Percentiles rank a stretch among this genome's conserved stretches.
Conservation (phyloP, 23 tunicate species). For the Trididemnum clinides region DNA sequence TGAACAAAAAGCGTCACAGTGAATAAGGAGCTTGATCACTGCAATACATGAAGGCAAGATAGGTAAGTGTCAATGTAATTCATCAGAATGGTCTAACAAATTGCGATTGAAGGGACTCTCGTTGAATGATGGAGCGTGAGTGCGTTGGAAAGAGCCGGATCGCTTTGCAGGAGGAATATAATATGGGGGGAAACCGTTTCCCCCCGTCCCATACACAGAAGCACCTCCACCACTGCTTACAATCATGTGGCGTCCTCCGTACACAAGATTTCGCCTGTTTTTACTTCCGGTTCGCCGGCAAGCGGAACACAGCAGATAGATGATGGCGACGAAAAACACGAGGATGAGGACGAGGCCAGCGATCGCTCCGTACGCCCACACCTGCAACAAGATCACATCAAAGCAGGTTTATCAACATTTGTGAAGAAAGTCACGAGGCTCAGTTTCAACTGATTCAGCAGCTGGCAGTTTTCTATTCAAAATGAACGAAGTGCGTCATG, state of each 20-base stretch:
- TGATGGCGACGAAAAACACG: slow-evolving; percentile 60
- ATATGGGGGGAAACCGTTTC: slow-evolving; percentile 51
- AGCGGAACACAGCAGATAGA: slow-evolving; percentile 52
- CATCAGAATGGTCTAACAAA: slow-evolving; percentile 51
- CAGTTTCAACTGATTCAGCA: no score
- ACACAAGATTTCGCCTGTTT: slow-evolving; percentile 38
- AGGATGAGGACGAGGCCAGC: slow-evolving; percentile 70
- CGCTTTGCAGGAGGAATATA: background rate
- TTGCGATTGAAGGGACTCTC: slow-evolving; percentile 65
- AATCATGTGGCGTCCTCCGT: slow-evolving; percentile 72
- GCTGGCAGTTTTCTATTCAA: no score
- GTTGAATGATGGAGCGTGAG: background rate
- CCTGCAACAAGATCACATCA: slow-evolving; percentile 38
- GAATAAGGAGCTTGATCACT: no score
- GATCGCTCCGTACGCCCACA: slow-evolving; percentile 89
- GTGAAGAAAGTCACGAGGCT: no score
- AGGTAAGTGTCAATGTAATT: no score
- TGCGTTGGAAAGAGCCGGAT: background rate
- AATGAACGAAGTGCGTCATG: no score
- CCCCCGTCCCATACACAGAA: slow-evolving; percentile 42
- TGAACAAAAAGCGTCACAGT: no score
- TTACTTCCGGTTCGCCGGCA: slow-evolving; percentile 43
- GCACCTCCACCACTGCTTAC: slow-evolving; percentile 46
- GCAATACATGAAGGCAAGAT: no score
- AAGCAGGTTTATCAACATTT: background rate